Base-by-base conservation (phyloP, 1,140 invertebrate genomes). In the Eupeodes corollae region DNA sequence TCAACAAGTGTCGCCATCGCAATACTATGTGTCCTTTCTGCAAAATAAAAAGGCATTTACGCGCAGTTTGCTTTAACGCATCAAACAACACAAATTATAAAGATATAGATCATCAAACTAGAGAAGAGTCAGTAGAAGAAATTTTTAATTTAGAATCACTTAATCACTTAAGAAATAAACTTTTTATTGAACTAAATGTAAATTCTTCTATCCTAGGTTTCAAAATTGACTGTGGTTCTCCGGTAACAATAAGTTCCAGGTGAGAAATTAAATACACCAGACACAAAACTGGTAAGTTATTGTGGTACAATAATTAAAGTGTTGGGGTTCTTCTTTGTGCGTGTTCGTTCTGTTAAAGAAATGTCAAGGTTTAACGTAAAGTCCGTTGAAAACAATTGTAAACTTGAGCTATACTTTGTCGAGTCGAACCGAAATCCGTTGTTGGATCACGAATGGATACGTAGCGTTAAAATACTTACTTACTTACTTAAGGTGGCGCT, bases 1-100 rank as follows among this genome's bases (percentile, higher is more conserved):
- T 35, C 18, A 26, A 19, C 8, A n/a, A 38, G 34, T 46, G 44
- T 46, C n/a, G 37, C 5, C 35, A 46, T 38, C 16, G 11, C 26
- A 39, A 46, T 21, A 38, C 44, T 2, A 37, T 40, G 16, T 46
- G 33, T 19, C 10, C 13, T 26, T 21, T n/a, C 30, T 49, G 43
- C 31, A 42, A 34, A 13, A 50, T 42, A 33, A 50, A 35, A 34
- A 38, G 48, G 12, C 48, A 46, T 44, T 44, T 50, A 46, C 26
- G 21, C 8, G n/a, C 38, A 12, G 43, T 50, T 13, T 50, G 48
- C 21, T 39, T 41, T 13, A 45, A 45, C n/a, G 40, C 10, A n/a
- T 13, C 13, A 31, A 47, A n/a, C 15, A 15, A 16, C 18, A 30
- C 13, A 21, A 5, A 26, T 26, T 26, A 26, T 26, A 26, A 5